Base-by-base conservation (phyloP, 2,888 invertebrate genomes). In the Zaprionus bogoriensis region DNA sequence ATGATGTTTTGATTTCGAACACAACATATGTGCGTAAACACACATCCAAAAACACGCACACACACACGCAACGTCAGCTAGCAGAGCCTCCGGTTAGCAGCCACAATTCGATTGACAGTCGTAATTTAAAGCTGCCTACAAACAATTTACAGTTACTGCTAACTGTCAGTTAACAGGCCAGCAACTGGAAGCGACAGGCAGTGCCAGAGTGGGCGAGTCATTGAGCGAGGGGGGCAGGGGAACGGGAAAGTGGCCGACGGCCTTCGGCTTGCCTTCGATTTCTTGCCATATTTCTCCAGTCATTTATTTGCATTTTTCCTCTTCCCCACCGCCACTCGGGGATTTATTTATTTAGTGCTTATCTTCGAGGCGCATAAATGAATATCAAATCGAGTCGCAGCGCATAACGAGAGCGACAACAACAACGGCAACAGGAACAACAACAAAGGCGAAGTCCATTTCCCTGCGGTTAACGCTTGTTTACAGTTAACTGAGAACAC, bases 321-420 rank as follows among this genome's bases (percentile, higher is more conserved):
- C n/a, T n/a, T n/a, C n/a, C n/a, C n/a, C n/a, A n/a, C n/a, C n/a
- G n/a, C 32, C 32, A 3, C 32, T 17, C 47, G 46, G 63, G 58
- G 63, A 71, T 74, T 81, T 87, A 77, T 81, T 81, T 81, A 86
- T 81, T 84, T 87, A 87, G 77, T 87, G 85, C 81, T 81, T 87
- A 87, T 81, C 87, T 80, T 73, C 22, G 66, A 80, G 80, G 64
- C 87, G 80, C 80, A 80, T 80, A 80, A 80, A 80, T 80, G 85
- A 81, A 81, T 87, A 87, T 71, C 63, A 69, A 81, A 81, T 87
- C 65, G 65, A 65, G 50, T 62, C 74, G 71, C 74, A 74, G 64
- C 76, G 46, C 62, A 72, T 83, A 66, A 66, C 77, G 70, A 68
- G 52, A 67, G 63, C 52, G 25, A 25, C 19, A 45, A 44, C 14